A percentile compares a stretch with the other conserved stretches of the same genome.
These are phyloP conservation scores for Scaptomyza flava DNA, from an alignment of 2,888 invertebrate genomes.

Conservation along the genomic window DNA sequence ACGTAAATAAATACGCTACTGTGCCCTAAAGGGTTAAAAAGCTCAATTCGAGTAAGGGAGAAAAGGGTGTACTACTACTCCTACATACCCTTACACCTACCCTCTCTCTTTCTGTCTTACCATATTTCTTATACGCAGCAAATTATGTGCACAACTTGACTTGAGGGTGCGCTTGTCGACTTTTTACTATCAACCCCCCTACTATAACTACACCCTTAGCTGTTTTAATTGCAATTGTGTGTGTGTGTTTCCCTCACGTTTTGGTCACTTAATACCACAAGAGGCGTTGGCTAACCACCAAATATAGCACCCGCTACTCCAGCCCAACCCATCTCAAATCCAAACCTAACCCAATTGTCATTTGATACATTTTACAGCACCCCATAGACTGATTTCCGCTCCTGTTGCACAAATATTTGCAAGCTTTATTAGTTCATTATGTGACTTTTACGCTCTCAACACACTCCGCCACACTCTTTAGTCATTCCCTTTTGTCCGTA, in stretches of 20 bases:
- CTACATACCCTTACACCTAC: not conserved
- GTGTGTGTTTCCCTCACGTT: conserved; percentile 42
- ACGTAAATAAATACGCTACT: conserved; percentile 43
- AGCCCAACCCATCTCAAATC: conserved; percentile 3
- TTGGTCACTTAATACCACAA: conserved; percentile 48
- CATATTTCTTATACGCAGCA: conserved; percentile 16
- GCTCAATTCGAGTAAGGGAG: conserved; percentile 30
- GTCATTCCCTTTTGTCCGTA: conserved; percentile 17
- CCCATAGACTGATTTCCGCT: conserved; percentile 21
- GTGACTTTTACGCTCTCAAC: conserved; percentile 55
- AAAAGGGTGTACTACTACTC: not conserved
- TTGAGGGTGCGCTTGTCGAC: conserved; percentile 50
- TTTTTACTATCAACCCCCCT: not conserved
- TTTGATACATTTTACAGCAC: conserved; percentile 57
- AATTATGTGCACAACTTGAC: conserved; percentile 51
- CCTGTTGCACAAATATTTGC: conserved; percentile 70
- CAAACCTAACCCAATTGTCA: conserved; percentile 32
- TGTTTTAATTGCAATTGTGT: conserved; percentile 61
- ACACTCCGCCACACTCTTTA: not conserved
- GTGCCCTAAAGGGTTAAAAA: conserved; percentile 63
- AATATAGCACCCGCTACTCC: conserved; percentile 40
- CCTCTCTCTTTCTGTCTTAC: not conserved
- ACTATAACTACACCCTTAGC: conserved; percentile 47
- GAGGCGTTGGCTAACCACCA: conserved; percentile 62
- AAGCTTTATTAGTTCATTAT: conserved; percentile 67